Percentiles rank a stretch among this genome's conserved stretches.
Evolutionary conservation across 2,797 vertebrate genomes (phyloP).

Genomic region (Sylvia borin): DNA sequence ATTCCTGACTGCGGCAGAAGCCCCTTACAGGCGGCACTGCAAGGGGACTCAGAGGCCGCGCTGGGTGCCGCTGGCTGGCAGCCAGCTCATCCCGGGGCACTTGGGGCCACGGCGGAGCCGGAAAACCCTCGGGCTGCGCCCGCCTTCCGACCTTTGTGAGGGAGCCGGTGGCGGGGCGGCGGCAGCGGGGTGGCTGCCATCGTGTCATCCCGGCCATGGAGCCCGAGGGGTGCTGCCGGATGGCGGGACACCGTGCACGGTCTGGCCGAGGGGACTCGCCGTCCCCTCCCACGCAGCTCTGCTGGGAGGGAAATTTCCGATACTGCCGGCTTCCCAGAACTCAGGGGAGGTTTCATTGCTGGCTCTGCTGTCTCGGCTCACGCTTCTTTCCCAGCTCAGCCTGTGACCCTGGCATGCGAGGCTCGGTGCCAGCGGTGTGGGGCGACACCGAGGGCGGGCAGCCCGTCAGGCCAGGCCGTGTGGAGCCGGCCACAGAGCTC

Average conservation of each 20-base stretch:
- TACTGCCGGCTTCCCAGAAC: not conserved
- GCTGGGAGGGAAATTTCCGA: not conserved
- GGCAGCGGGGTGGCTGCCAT: not conserved
- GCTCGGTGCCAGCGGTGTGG: not conserved
- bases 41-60: not conserved
- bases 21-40: not conserved
- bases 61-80: not conserved
- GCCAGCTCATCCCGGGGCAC: not conserved
- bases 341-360: not conserved
- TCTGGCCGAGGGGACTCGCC: not conserved
- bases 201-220: rapidly evolving
- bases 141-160: not conserved
- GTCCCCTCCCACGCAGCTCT: not conserved
- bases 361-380: not conserved
- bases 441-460: rapidly evolving
- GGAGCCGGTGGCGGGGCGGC: not conserved
- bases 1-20: not conserved
- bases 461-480: not conserved
- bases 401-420: not conserved
- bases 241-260: not conserved
- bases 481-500: not conserved
- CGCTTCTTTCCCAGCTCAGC: not conserved
- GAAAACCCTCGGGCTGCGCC: not conserved
- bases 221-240: not conserved
- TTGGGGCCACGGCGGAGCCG: rapidly evolving